These are phyloP conservation scores for Xestia rhomboidea DNA, from an alignment of 2,888 invertebrate genomes.

Conservation along the genomic window DNA sequence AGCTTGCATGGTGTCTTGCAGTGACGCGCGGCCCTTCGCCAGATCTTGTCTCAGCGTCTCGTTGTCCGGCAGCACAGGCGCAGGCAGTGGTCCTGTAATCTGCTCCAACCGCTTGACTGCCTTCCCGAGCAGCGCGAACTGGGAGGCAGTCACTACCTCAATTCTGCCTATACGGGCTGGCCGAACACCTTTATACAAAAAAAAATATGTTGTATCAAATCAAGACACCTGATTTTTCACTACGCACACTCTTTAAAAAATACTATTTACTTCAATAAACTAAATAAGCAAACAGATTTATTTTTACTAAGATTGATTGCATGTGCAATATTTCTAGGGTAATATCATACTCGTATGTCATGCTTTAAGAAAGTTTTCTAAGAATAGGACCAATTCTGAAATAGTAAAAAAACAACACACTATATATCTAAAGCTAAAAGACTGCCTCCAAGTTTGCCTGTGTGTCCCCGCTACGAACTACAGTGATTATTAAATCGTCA, in stretches of 20 bases:
- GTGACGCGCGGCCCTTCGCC: neutral
- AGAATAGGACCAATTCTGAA: neutral
- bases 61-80: neutral
- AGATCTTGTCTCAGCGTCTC: neutral
- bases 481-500: neutral
- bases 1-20: slow-evolving; percentile 8
- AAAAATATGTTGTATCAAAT: neutral
- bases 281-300: neutral
- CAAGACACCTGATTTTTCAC: neutral
- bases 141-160: slow-evolving; percentile 8
- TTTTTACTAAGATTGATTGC: neutral
- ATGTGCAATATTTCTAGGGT: neutral
- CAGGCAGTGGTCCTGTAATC: neutral
- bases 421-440: neutral
- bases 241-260: neutral
- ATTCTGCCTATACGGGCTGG: slow-evolving; percentile 2
- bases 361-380: neutral
- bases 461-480: neutral
- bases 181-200: neutral
- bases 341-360: neutral
- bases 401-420: neutral
- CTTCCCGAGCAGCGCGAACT: neutral
- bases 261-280: neutral
- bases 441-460: neutral
- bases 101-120: neutral